Conservation (phyloP, 2,113 vertebrate genomes). For the Eptesicus fuscus region DNA sequence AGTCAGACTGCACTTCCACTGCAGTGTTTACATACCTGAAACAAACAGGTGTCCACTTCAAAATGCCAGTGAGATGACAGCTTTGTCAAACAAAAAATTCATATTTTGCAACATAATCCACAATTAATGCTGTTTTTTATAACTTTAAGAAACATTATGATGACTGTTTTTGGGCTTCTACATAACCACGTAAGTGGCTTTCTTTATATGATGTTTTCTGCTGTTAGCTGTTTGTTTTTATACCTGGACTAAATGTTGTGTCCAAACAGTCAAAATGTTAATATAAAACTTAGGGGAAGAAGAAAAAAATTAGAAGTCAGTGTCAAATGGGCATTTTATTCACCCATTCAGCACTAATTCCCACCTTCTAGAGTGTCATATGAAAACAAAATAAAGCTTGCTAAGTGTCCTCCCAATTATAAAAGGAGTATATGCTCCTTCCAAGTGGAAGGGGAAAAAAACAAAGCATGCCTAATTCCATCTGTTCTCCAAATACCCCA, state of each 20-base stretch:
- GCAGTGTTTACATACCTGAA: conserved; percentile 14
- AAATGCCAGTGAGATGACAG: background rate
- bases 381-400: background rate
- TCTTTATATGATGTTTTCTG: background rate
- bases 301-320: conserved; percentile 7
- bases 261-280: background rate
- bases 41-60: conserved; percentile 13
- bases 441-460: background rate
- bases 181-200: background rate
- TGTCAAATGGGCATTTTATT: background rate
- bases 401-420: background rate
- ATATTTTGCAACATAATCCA: background rate
- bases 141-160: background rate
- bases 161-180: background rate
- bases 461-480: background rate
- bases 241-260: background rate
- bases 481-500: background rate
- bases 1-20: background rate
- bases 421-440: background rate
- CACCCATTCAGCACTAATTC: background rate
- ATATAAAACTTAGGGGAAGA: background rate
- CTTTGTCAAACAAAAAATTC: background rate
- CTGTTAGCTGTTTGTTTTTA: conserved; percentile 5
- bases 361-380: background rate
- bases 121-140: background rate